Base-by-base conservation (phyloP, 2,888 invertebrate genomes). In the Spialia ferax region DNA sequence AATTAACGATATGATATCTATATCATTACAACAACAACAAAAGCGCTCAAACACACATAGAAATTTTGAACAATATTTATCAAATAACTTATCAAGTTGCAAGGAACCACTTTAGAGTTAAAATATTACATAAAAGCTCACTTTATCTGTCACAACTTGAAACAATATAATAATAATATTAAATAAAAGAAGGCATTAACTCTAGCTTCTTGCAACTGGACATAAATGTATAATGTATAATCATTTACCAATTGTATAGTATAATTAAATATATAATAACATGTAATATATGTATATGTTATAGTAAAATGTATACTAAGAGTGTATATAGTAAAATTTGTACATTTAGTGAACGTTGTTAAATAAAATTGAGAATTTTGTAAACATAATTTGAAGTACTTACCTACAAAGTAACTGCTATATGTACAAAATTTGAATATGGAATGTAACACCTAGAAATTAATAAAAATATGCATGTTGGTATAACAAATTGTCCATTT, bases 271-370 rank as follows among this genome's bases (percentile, higher is more conserved):
- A 57, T 32, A 57, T 57, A 57, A 20, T 23, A 10, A 48, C n/a
- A n/a, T n/a, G n/a, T n/a, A n/a, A n/a, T n/a, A n/a, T n/a, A n/a
- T n/a, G n/a, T 52, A 20, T 11, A 52, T 13, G 6, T 7, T 60
- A 60, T 29, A 45, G 8, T 48, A 48, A 20, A 48, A 60, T 56
- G 13, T 42, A 22, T 20, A 35, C 42, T 55, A 57, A 50, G 18
- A 50, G 35, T 69, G 71, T 73, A 70, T 71, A 71, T 20, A 60
- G 68, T 69, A 73, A 71, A 71, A 68, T 73, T 73, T 71, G 73
- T 71, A 73, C 70, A 73, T 63, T 22, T 6, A 55, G 10, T 61
- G 59, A 71, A 69, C 70, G 29, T 66, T 55, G 20, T 65, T 56
- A 68, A 70, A 70, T 68, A 66, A 38, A 42, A 56, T 20, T 57